Evolutionary conservation across 2,888 invertebrate genomes (phyloP).

Genomic region (Helleia helle): DNA sequence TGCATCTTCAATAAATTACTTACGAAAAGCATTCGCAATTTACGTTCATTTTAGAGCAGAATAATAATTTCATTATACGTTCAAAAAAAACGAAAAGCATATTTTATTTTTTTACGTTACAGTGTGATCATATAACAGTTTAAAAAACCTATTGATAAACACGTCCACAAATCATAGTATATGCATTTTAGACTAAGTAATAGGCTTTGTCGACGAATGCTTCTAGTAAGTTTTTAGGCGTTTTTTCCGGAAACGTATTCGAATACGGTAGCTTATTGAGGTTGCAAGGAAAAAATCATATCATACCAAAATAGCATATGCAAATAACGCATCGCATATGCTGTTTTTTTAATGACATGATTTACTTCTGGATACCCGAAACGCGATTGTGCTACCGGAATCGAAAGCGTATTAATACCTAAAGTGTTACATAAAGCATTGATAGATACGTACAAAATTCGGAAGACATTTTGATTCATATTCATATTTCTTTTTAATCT

Average conservation of each 20-base stretch:
- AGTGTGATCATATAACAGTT: too few species aligned
- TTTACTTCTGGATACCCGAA: neutral
- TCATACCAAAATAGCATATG: too few species aligned
- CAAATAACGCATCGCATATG: too few species aligned
- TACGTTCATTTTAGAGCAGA: too few species aligned
- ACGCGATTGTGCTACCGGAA: neutral
- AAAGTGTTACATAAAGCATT: slow-evolving; percentile 14
- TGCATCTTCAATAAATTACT: slow-evolving; percentile 2
- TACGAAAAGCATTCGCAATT: slow-evolving; percentile 1
- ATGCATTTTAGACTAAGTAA: too few species aligned
- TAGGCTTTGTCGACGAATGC: neutral
- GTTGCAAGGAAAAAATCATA: too few species aligned
- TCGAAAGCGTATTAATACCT: neutral
- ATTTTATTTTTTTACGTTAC: too few species aligned
- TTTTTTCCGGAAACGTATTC: slow-evolving; percentile 4
- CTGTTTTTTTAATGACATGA: too few species aligned
- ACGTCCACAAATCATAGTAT: too few species aligned
- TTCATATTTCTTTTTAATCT: slow-evolving; percentile 6
- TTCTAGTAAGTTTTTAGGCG: neutral
- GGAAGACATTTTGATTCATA: slow-evolving; percentile 19
- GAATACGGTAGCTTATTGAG: neutral
- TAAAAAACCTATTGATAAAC: too few species aligned
- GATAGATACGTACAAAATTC: slow-evolving; percentile 12
- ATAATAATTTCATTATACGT: too few species aligned
- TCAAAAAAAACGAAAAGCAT: too few species aligned